phyloP scores from a whole-genome alignment of 1,140 invertebrate genomes.

The Drosophila bipectinata region DNA sequence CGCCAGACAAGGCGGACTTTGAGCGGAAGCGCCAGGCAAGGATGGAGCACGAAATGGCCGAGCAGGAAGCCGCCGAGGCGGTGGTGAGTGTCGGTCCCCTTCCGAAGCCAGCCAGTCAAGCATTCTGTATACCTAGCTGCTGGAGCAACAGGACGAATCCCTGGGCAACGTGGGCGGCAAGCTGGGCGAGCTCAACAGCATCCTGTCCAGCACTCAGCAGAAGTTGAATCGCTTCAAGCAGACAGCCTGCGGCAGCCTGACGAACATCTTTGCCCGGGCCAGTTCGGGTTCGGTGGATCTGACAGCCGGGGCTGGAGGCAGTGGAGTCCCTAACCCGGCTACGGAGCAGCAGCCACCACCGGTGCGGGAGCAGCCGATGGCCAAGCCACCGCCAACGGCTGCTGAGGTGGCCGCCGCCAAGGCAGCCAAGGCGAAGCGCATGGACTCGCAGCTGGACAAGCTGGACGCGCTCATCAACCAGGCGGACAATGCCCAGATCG shows the following conservation, averaged over 20 bases:
- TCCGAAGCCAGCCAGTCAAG: background rate
- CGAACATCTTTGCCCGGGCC: slow-evolving; percentile 68
- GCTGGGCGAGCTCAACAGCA: slow-evolving; percentile 92
- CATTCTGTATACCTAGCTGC: slow-evolving; percentile 84
- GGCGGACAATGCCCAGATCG: slow-evolving; percentile 88
- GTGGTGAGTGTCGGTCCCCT: slow-evolving; percentile 44
- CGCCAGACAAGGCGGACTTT: slow-evolving; percentile 88
- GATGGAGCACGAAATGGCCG: slow-evolving; percentile 69
- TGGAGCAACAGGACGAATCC: slow-evolving; percentile 89
- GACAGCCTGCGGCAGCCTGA: slow-evolving; percentile 69
- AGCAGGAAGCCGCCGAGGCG: slow-evolving; percentile 85
- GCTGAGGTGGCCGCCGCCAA: slow-evolving; percentile 69
- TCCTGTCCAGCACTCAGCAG: slow-evolving; percentile 92
- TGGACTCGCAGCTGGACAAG: slow-evolving; percentile 87
- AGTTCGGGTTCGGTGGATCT: slow-evolving; percentile 18
- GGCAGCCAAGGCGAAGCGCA: slow-evolving; percentile 85
- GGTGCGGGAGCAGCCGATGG: slow-evolving; percentile 84
- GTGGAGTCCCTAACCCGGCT: background rate
- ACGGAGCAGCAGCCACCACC: slow-evolving; percentile 63
- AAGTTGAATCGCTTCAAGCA: slow-evolving; percentile 95
- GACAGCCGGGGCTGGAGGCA: background rate
- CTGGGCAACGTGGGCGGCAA: slow-evolving; percentile 89
- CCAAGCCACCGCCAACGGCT: slow-evolving; percentile 63
- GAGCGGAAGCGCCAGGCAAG: slow-evolving; percentile 80
- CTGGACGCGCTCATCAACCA: slow-evolving; percentile 87